Conservation (phyloP, 1,140 invertebrate genomes). For the Propsilocerus akamusi region DNA sequence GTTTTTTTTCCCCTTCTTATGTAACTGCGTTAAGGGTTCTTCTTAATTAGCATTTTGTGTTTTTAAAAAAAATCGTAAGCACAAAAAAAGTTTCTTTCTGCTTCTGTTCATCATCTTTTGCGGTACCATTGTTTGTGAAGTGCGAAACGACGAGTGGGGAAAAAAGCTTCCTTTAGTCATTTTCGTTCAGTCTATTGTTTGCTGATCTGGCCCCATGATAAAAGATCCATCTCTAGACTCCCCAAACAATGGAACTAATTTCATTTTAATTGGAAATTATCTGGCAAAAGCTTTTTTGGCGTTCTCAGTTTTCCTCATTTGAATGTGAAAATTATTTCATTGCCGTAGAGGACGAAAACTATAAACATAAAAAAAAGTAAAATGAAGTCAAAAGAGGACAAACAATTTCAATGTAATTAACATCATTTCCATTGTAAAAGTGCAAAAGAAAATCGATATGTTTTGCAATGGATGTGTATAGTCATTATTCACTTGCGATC, state of each 20-base stretch:
- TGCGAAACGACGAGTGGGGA: not conserved
- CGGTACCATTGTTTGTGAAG: not conserved
- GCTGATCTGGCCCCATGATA: not conserved
- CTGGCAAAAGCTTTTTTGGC: too few species aligned
- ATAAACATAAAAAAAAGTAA: too few species aligned
- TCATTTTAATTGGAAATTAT: slow-evolving; percentile 3
- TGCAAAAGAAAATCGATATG: too few species aligned
- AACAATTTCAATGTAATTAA: too few species aligned
- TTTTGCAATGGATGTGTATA: too few species aligned
- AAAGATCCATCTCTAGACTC: too few species aligned
- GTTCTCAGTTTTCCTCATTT: too few species aligned
- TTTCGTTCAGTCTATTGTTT: not conserved
- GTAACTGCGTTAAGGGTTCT: not conserved
- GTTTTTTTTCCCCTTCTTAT: not conserved
- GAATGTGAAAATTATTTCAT: too few species aligned
- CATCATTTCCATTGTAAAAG: too few species aligned
- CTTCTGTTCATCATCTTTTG: not conserved
- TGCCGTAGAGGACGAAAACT: too few species aligned
- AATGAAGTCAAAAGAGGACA: too few species aligned
- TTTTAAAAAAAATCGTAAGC: not conserved
- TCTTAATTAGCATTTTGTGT: not conserved
- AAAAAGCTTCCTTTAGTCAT: not conserved
- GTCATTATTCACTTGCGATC: too few species aligned
- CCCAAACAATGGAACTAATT: slow-evolving; percentile 3
- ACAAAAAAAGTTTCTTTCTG: not conserved